Conservation (phyloP, 2,888 invertebrate species). For the Dinocampus coccinellae region DNA sequence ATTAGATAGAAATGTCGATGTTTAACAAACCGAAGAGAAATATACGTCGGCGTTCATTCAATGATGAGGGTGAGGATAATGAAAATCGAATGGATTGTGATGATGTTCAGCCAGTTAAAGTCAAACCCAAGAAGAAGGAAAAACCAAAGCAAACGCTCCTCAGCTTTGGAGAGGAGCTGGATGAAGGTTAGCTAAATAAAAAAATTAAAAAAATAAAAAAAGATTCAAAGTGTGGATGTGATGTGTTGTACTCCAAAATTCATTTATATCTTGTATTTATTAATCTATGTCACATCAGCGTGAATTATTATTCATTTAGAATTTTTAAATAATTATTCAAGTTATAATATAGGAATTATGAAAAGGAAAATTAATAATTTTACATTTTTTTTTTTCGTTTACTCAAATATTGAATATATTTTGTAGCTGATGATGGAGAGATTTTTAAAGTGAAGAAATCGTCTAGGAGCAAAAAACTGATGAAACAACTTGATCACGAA, state of each 20-base stretch:
- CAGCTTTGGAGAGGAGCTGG: constrained; percentile 81
- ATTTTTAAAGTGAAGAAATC: constrained; percentile 97
- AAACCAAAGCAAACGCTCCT: constrained; percentile 76
- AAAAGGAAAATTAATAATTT: not conserved
- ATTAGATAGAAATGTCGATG: constrained; percentile 76
- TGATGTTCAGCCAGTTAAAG: constrained; percentile 67
- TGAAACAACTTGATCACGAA: constrained; percentile 87
- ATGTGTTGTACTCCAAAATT: not conserved
- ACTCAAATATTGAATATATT: not conserved
- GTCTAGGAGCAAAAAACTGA: constrained; percentile 90
- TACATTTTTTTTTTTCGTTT: not conserved
- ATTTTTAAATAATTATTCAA: too few relatives aligned
- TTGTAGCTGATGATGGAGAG: constrained; percentile 84
- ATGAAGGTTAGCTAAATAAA: constrained; percentile 59
- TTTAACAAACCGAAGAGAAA: constrained; percentile 91
- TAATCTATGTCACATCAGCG: too few relatives aligned
- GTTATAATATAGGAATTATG: constrained; percentile 11
- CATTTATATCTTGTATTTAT: not conserved
- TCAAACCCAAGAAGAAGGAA: constrained; percentile 71
- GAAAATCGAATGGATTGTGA: constrained; percentile 74
- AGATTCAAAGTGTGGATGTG: too few relatives aligned
- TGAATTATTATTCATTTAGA: too few relatives aligned
- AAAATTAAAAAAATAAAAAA: not conserved
- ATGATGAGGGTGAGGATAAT: constrained; percentile 76
- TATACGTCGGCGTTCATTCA: constrained; percentile 83